phyloP scores from a whole-genome alignment of 2,797 vertebrate species.

The Eulemur rubriventer region DNA sequence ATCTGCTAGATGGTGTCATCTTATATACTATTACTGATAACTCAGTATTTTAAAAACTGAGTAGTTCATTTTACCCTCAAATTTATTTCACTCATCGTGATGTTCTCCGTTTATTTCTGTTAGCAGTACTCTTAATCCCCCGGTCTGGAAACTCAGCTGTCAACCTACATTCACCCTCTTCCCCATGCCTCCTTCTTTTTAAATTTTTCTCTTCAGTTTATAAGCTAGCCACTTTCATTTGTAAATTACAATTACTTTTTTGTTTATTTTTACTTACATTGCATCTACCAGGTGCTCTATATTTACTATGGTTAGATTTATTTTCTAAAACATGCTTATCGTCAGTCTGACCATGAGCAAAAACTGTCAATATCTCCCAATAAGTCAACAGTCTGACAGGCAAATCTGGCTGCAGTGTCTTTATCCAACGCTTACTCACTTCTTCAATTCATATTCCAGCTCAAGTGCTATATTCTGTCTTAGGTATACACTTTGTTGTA shows the following conservation, averaged over 20 bases:
- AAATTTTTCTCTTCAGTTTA: background rate
- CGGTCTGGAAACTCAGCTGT: background rate
- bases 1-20: background rate
- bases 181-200: background rate
- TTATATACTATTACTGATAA: background rate
- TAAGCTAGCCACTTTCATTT: background rate
- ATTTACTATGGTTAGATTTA: background rate
- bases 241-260: background rate
- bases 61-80: conserved; percentile 20
- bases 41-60: conserved; percentile 9
- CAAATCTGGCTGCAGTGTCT: background rate
- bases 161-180: background rate
- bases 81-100: background rate
- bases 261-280: background rate
- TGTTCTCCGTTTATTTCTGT: background rate
- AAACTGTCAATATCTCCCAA: background rate
- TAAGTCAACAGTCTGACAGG: background rate
- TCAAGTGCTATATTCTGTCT: background rate
- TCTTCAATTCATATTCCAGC: background rate
- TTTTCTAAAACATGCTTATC: background rate
- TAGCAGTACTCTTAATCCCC: background rate
- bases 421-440: background rate
- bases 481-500: background rate
- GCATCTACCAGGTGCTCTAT: background rate
- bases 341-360: background rate